phyloP scores from a whole-genome alignment of 2,797 vertebrate genomes.

The Sebastes melanostomus region DNA sequence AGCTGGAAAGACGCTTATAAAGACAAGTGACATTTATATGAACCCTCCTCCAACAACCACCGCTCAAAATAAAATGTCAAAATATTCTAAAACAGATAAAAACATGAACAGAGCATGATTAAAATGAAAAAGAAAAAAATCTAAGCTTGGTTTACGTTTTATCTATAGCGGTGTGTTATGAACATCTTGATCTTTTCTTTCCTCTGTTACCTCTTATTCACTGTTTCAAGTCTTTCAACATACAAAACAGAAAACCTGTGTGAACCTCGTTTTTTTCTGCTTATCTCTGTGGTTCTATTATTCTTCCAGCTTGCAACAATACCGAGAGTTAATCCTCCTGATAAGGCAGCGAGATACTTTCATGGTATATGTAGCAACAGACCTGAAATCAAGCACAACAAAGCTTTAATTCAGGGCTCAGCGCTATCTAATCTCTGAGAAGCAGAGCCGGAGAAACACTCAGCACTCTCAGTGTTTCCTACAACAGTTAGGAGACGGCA shows the following conservation, averaged over 20 bases:
- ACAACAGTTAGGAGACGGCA: slow-evolving; percentile 14
- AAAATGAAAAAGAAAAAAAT: not conserved
- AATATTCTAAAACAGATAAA: not conserved
- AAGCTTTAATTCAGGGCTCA: slow-evolving; percentile 15
- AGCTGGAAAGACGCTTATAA: not conserved
- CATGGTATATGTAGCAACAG: not conserved
- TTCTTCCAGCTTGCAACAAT: not conserved
- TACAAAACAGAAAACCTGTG: not conserved
- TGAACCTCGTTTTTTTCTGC: not conserved
- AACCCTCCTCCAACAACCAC: not conserved
- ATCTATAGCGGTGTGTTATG: too few relatives aligned
- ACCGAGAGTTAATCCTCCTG: not conserved
- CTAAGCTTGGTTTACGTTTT: not conserved
- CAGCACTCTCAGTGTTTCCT: not conserved
- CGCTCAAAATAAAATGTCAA: not conserved
- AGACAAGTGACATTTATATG: too few relatives aligned
- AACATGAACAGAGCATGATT: not conserved
- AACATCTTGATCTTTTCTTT: not conserved
- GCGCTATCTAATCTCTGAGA: slow-evolving; percentile 20
- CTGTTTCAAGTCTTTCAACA: not conserved
- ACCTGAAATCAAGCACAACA: slow-evolving; percentile 17
- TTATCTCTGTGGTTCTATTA: not conserved
- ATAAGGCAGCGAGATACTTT: not conserved
- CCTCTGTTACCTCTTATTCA: not conserved
- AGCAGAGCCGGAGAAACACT: not conserved